These are phyloP conservation scores for Phylloscopus whistleri DNA, from an alignment of 2,113 vertebrate genomes.

Conservation along the genomic window DNA sequence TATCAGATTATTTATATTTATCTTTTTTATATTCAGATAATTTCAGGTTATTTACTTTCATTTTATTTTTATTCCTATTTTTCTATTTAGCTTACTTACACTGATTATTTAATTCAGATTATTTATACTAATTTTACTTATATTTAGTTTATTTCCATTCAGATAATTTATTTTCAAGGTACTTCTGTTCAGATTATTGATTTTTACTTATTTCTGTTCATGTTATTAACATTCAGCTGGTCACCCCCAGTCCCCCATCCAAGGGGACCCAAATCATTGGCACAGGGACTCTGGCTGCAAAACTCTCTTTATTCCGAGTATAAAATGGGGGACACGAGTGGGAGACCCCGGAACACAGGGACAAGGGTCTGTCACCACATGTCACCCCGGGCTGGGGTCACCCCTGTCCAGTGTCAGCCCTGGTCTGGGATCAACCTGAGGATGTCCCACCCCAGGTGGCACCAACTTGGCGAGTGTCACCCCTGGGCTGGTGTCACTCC, in stretches of 20 bases:
- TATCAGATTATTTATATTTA: neutral
- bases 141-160: neutral
- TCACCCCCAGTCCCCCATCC: rapidly evolving
- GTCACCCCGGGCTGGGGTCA: neutral
- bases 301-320: neutral
- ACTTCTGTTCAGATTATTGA: neutral
- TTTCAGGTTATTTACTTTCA: neutral
- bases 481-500: neutral
- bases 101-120: neutral
- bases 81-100: neutral
- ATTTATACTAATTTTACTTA: neutral
- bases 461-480: neutral
- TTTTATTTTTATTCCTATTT: neutral
- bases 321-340: neutral
- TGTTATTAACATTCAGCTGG: neutral
- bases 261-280: neutral
- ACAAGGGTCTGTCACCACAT: rapidly evolving
- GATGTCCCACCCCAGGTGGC: neutral
- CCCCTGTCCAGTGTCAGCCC: neutral
- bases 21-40: neutral
- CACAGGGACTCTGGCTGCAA: neutral
- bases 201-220: neutral
- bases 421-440: neutral
- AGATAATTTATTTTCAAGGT: neutral
- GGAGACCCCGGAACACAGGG: neutral